A percentile compares a stretch with the other conserved stretches of the same genome.
These are phyloP conservation scores for Mesopsocus fuscifrons DNA, from an alignment of 2,888 invertebrate genomes.

Conservation along the genomic window DNA sequence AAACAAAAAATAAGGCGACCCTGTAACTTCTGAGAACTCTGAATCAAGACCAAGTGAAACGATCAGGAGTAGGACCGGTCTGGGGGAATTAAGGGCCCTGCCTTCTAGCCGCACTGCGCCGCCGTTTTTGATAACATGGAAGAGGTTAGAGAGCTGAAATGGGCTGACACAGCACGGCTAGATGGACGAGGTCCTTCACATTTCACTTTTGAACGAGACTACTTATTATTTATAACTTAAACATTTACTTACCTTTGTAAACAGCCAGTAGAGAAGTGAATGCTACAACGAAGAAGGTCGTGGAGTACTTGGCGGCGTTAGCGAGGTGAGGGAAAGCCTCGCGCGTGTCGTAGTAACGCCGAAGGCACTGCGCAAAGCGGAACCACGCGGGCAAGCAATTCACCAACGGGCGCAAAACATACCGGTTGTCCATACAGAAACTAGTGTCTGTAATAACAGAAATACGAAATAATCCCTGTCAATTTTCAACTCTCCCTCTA, in stretches of 20 bases:
- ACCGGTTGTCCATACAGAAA: slow-evolving; percentile 29
- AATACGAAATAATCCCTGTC: background rate
- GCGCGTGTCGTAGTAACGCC: slow-evolving; percentile 61
- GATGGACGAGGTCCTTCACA: too few relatives aligned
- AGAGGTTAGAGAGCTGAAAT: too few relatives aligned
- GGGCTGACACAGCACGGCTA: too few relatives aligned
- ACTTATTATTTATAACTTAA: too few relatives aligned
- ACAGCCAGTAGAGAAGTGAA: slow-evolving; percentile 29
- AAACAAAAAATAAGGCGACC: slow-evolving; percentile 3
- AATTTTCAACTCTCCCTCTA: background rate
- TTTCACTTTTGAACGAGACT: too few relatives aligned
- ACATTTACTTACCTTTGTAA: slow-evolving; percentile 22
- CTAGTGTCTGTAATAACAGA: slow-evolving; percentile 25
- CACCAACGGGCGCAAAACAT: slow-evolving; percentile 39
- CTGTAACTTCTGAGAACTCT: slow-evolving; percentile 7
- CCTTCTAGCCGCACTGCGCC: too few relatives aligned
- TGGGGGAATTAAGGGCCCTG: too few relatives aligned
- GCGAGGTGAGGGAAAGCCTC: slow-evolving; percentile 64
- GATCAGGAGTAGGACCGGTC: too few relatives aligned
- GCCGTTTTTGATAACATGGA: too few relatives aligned
- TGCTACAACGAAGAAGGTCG: slow-evolving; percentile 49
- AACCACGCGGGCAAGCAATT: slow-evolving; percentile 69
- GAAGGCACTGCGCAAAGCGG: slow-evolving; percentile 66
- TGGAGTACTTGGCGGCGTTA: slow-evolving; percentile 66
- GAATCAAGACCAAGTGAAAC: background rate